Percentiles rank a stretch among this genome's conserved stretches.
phyloP scores from a whole-genome alignment of 2,888 invertebrate species.

The Mythimna albipuncta region DNA sequence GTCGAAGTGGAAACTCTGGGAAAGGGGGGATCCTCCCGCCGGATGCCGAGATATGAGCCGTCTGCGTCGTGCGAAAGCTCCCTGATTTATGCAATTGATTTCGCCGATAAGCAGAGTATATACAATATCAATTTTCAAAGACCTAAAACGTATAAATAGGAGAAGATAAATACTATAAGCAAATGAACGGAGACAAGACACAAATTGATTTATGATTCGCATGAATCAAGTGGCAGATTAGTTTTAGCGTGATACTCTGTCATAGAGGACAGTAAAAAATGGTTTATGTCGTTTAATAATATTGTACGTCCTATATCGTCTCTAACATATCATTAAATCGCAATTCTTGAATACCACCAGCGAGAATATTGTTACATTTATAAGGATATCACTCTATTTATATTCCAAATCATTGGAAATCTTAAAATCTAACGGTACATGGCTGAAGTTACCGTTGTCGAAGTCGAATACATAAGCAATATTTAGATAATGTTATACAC shows the following conservation, averaged over 20 bases:
- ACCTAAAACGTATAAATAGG: slow-evolving; percentile 31
- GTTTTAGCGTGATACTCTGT: slow-evolving; percentile 26
- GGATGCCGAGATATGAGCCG: slow-evolving; percentile 80
- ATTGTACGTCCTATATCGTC: slow-evolving; percentile 15
- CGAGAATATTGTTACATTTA: slow-evolving; percentile 56
- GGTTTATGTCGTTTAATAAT: slow-evolving; percentile 20
- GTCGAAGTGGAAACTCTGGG: slow-evolving; percentile 73
- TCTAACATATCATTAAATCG: slow-evolving; percentile 46
- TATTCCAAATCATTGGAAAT: slow-evolving; percentile 71
- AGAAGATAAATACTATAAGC: slow-evolving; percentile 11
- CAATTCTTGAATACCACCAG: slow-evolving; percentile 28
- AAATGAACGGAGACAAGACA: slow-evolving; percentile 36
- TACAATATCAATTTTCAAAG: slow-evolving; percentile 35
- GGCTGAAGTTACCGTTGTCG: slow-evolving; percentile 71
- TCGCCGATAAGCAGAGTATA: slow-evolving; percentile 32
- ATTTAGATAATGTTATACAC: slow-evolving; percentile 65
- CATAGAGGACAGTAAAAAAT: slow-evolving; percentile 24
- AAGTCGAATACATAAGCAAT: slow-evolving; percentile 74
- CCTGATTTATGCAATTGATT: slow-evolving; percentile 71
- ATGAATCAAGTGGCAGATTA: slow-evolving; percentile 38
- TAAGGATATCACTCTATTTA: slow-evolving; percentile 49
- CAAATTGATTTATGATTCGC: slow-evolving; percentile 41
- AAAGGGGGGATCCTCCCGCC: slow-evolving; percentile 76
- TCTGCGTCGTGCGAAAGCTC: slow-evolving; percentile 75
- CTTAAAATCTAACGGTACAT: slow-evolving; percentile 73